Base-by-base conservation (phyloP, 2,113 vertebrate genomes). In the Struthidea cinerea region DNA sequence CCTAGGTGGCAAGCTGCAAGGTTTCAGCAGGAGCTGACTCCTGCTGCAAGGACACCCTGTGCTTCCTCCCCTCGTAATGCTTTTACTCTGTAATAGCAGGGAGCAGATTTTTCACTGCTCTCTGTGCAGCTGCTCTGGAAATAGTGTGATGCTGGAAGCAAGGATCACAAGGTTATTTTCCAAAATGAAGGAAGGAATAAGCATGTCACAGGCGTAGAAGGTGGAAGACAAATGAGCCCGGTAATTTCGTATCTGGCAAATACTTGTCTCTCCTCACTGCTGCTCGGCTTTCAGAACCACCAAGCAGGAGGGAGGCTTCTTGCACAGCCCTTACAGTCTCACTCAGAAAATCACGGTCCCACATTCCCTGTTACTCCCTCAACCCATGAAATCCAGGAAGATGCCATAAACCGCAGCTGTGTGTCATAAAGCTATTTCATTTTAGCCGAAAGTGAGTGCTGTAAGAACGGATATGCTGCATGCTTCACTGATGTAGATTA, bases 101-200 rank as follows among this genome's bases (percentile, higher is more conserved):
- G 79, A 94, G 70, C 37, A 55, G 84, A 80, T 96, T 91, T 69
- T 91, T 90, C 74, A 82, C 75, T 94, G 70, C 56, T 79, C 9
- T 73, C 37, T 35, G 35, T 95, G 78, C 84, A 93, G 92, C 93
- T 96, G 94, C 82, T 93, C 78, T 93, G 85, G 82, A 94, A 95
- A 87, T 56, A 42, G 56, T 39, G 68, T 52, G 77, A 70, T 92
- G 59, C 83, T 93, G 92, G 93, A 96, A 96, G 85, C 78, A 44
- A 86, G 79, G 75, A 93, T 84, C 82, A 77, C 68, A 81, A 85
- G 85, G 92, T 94, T 90, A 60, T 76, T 92, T 94, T 95, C 85
- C 64, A 78, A 71, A 93, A 75, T 63, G 83, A 92, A 88, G 60
- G 85, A 80, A 96, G 92, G 94, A 96, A 94, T 96, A 96, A 96